These are phyloP conservation scores for Zoanthus sansibaricus DNA, from an alignment of 92 coral and sea anemone genomes.

Conservation along the genomic window DNA sequence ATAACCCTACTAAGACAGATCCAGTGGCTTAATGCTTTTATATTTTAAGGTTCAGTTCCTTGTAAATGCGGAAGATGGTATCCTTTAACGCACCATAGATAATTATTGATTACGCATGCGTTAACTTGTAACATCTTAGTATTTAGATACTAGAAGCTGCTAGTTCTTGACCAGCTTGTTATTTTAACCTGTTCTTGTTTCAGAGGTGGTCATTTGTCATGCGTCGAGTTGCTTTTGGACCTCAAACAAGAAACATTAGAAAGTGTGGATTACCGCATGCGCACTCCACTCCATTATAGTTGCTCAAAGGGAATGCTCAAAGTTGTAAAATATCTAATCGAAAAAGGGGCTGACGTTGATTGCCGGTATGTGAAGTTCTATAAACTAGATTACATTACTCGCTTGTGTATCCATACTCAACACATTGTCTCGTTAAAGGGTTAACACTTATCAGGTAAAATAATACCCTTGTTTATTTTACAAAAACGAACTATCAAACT, in stretches of 20 bases:
- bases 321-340: constrained; percentile 67
- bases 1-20: too few relatives aligned
- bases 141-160: neutral
- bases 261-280: constrained; percentile 65
- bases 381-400: too few relatives aligned
- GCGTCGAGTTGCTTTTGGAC: constrained; percentile 68
- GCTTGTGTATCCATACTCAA: too few relatives aligned
- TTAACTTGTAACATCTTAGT: neutral
- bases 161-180: neutral
- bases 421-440: too few relatives aligned
- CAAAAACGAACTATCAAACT: too few relatives aligned
- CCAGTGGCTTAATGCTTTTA: too few relatives aligned
- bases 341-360: constrained; percentile 78
- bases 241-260: constrained; percentile 65
- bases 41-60: too few relatives aligned
- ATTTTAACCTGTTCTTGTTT: neutral
- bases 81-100: too few relatives aligned
- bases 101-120: too few relatives aligned
- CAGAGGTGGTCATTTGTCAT: constrained; percentile 74
- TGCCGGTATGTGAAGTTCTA: constrained; percentile 60
- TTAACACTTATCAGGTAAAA: too few relatives aligned
- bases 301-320: constrained; percentile 51
- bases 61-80: too few relatives aligned
- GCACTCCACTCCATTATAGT: constrained; percentile 71
- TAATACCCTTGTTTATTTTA: too few relatives aligned